Conservation (phyloP, 2,888 invertebrate species). For the Machimus rusticus region DNA sequence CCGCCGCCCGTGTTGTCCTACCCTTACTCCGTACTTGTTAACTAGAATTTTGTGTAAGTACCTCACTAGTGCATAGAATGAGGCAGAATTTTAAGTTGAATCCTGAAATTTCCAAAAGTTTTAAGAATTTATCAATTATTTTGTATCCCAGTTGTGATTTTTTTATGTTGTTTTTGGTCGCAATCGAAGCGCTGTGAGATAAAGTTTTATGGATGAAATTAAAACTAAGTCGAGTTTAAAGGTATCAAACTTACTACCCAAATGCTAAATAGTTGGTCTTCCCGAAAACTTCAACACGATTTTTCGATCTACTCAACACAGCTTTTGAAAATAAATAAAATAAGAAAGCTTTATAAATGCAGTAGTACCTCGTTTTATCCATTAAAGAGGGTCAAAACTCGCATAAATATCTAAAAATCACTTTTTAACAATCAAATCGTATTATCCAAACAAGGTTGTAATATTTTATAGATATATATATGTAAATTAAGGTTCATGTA, state of each 20-base stretch:
- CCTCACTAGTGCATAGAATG: background rate
- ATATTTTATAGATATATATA: too few relatives aligned
- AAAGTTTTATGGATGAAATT: background rate
- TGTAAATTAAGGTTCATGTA: too few relatives aligned
- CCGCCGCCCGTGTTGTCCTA: background rate
- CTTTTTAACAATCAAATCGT: too few relatives aligned
- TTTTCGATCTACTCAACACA: too few relatives aligned
- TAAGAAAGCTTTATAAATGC: too few relatives aligned
- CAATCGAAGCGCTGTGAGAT: background rate
- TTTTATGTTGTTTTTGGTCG: background rate
- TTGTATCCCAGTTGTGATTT: background rate
- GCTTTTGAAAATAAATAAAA: too few relatives aligned
- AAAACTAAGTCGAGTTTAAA: background rate
- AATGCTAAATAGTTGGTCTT: too few relatives aligned
- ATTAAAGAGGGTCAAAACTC: too few relatives aligned
- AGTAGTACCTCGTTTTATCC: too few relatives aligned
- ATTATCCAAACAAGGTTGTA: too few relatives aligned
- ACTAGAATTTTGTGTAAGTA: background rate
- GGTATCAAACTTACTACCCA: background rate
- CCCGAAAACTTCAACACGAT: too few relatives aligned
- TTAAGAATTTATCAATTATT: background rate
- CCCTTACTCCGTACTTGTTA: background rate
- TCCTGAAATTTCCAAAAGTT: background rate
- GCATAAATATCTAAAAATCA: too few relatives aligned
- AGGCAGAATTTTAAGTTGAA: background rate